Base-by-base conservation (phyloP, 2,888 invertebrate species). In the Camptogramma bilineatum region DNA sequence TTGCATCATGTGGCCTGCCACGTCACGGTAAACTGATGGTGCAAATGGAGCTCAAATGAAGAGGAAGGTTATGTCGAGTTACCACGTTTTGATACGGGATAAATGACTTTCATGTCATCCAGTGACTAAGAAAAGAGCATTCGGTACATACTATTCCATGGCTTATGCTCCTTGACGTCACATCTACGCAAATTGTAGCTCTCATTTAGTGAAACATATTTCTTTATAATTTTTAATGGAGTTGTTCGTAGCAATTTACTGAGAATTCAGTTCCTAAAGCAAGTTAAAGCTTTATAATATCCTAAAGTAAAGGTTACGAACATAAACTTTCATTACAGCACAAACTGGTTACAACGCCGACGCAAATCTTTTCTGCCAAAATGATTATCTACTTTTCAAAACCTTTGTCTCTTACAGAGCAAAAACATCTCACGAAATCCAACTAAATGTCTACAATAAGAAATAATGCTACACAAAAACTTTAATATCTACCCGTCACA, bases 401-500 rank as follows among this genome's bases (percentile, higher is more conserved):
- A 44, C 0, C 44, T 44, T 17, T 16, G 44, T 16, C 16, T 44
- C 8, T 42, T 10, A 42, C 44, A 44, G n/a, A n/a, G 7, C 16
- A 44, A 21, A 10, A 19, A 13, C 13, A 13, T 21, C 17, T 8
- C 17, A 31, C 17, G 4, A 51, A 51, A 31, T 31, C 18, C 51
- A 48, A 10, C 50, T n/a, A 51, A 51, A 51, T 8, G 31, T 18
- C 16, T 16, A 19, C 18, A 52, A 17, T 17, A 44, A 44, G 34
- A 52, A 52, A 52, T 34, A 46, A 52, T 52, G 52, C 46, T 21
- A 13, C 17, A 34, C 47, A 52, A 59, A 52, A 47, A 59, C 44
- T 52, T 59, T 59, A 59, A 59, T 52, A 52, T 59, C 52, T 13
- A 34, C 31, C 21, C 59, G n/a, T 52, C 52, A 34, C 52, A 31